Evolutionary conservation across 1,140 invertebrate species (phyloP).

Genomic region (Hypsibius dujardini): DNA sequence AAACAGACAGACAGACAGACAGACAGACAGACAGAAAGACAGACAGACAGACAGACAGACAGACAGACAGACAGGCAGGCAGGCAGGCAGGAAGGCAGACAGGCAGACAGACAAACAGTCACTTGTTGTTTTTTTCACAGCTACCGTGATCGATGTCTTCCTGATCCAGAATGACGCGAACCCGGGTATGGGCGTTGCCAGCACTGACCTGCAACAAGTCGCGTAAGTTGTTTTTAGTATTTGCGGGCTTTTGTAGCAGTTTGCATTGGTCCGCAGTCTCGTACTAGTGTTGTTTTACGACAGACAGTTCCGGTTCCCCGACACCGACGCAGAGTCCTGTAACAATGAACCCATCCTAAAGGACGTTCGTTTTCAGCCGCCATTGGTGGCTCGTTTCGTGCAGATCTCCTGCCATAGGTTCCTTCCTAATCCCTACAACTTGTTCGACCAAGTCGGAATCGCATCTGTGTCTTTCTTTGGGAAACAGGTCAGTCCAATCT

Average conservation of each 20-base stretch:
- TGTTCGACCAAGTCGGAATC: slow-evolving; percentile 4
- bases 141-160: neutral
- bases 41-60: too few species aligned
- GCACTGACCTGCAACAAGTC: neutral
- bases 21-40: too few species aligned
- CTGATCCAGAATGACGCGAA: neutral
- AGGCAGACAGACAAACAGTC: neutral
- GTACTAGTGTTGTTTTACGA: neutral
- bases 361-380: neutral
- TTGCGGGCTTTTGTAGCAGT: too few species aligned
- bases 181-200: neutral
- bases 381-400: neutral
- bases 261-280: too few species aligned
- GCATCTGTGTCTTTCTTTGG: neutral
- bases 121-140: neutral
- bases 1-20: too few species aligned
- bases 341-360: neutral
- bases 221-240: neutral
- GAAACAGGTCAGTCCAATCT: too few species aligned
- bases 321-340: neutral
- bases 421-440: neutral
- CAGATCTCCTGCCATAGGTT: neutral
- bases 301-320: slow-evolving; percentile 8
- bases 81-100: too few species aligned
- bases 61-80: too few species aligned